Conservation (phyloP, 1,140 invertebrate species). For the Drosophila kanapiae region DNA sequence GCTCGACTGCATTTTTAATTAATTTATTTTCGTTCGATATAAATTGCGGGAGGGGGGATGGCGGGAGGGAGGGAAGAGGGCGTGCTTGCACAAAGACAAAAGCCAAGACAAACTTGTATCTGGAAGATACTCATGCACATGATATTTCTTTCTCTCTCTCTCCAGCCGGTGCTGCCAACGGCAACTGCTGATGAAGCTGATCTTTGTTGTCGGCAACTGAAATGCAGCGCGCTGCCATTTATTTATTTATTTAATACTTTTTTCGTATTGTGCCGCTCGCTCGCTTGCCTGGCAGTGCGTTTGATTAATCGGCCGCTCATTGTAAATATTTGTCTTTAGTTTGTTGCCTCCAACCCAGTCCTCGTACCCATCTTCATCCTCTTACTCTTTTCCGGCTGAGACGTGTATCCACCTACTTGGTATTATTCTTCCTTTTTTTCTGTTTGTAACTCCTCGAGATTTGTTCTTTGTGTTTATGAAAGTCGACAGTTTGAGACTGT, state of each 20-base stretch:
- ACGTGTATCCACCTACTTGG: neutral
- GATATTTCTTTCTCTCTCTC: slow-evolving; percentile 20
- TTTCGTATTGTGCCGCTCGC: slow-evolving; percentile 17
- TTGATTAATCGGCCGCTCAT: slow-evolving; percentile 80
- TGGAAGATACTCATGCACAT: slow-evolving; percentile 70
- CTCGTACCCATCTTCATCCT: neutral
- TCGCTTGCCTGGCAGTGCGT: slow-evolving; percentile 36
- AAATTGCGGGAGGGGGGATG: slow-evolving; percentile 27
- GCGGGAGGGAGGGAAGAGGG: slow-evolving; percentile 8
- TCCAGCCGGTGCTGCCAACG: slow-evolving; percentile 14
- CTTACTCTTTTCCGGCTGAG: neutral
- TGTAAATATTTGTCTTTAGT: slow-evolving; percentile 84
- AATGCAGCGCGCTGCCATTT: slow-evolving; percentile 66
- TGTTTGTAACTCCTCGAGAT: slow-evolving; percentile 17
- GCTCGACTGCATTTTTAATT: slow-evolving; percentile 77
- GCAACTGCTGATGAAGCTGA: slow-evolving; percentile 56
- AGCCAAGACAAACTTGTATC: slow-evolving; percentile 78
- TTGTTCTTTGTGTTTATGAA: slow-evolving; percentile 21
- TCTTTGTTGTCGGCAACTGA: slow-evolving; percentile 39
- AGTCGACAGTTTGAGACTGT: slow-evolving; percentile 12
- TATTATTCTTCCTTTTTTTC: neutral
- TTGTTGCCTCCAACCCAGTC: slow-evolving; percentile 62
- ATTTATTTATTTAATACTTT: slow-evolving; percentile 83
- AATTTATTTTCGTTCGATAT: slow-evolving; percentile 74
- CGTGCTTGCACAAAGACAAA: slow-evolving; percentile 74